These are phyloP conservation scores for Oligia latruncula DNA, from an alignment of 2,888 invertebrate genomes.

Conservation along the genomic window DNA sequence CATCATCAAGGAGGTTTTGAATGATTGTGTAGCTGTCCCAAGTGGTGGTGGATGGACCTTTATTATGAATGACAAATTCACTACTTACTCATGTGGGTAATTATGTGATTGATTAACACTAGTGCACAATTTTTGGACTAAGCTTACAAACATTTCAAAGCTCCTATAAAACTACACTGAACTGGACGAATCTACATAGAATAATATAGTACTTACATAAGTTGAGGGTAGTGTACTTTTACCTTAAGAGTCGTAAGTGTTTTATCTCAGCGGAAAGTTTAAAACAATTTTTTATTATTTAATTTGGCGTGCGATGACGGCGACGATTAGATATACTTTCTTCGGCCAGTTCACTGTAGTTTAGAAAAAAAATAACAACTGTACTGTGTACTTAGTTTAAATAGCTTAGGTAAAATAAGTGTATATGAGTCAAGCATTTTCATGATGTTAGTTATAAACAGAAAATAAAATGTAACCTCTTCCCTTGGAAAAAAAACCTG, in stretches of 20 bases:
- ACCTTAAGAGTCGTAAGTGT: not conserved
- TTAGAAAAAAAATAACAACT: not conserved
- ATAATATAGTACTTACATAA: too few species aligned
- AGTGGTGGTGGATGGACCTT: not conserved
- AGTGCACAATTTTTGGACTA: not conserved
- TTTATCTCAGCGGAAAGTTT: not conserved
- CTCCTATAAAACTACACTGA: constrained; percentile 1
- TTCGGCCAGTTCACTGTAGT: constrained; percentile 22
- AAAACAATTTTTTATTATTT: constrained; percentile 8
- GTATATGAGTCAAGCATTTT: constrained; percentile 30
- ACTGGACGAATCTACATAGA: constrained; percentile 4
- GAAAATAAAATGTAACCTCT: not conserved
- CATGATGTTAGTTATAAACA: constrained; percentile 1
- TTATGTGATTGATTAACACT: not conserved
- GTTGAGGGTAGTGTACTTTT: not conserved
- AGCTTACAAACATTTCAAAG: not conserved
- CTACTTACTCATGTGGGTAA: not conserved
- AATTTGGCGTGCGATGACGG: not conserved
- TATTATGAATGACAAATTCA: not conserved
- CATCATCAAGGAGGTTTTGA: not conserved
- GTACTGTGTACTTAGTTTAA: not conserved
- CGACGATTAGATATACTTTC: constrained; percentile 11
- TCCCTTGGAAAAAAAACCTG: not conserved
- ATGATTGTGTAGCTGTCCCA: not conserved
- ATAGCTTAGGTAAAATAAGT: constrained; percentile 12